Evolutionary conservation across 2,113 vertebrate species (phyloP).

Genomic region (Prinia subflava): DNA sequence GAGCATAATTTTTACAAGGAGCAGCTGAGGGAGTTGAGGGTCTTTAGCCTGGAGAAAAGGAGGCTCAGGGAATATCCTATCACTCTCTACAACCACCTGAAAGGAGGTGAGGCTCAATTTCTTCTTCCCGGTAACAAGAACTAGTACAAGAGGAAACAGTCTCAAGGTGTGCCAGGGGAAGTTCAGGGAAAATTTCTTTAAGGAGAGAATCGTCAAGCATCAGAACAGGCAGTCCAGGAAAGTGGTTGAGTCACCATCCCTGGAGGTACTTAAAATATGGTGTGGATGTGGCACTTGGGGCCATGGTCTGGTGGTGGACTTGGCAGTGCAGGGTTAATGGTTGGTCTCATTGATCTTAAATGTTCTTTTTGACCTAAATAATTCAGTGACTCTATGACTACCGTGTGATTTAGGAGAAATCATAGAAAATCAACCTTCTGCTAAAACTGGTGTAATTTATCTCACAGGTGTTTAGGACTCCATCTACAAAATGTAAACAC

Average conservation of each 20-base stretch:
- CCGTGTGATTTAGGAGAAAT: not conserved
- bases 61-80: not conserved
- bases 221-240: not conserved
- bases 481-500: not conserved
- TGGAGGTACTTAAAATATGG: not conserved
- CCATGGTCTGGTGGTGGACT: not conserved
- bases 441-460: not conserved
- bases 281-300: fast-evolving
- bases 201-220: not conserved
- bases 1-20: not conserved
- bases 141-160: not conserved
- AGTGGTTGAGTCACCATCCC: not conserved
- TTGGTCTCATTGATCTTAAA: not conserved
- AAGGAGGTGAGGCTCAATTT: not conserved
- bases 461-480: not conserved
- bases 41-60: not conserved
- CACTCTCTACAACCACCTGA: not conserved
- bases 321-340: not conserved
- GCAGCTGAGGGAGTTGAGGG: not conserved
- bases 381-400: not conserved
- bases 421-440: not conserved
- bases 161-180: not conserved
- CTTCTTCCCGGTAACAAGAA: not conserved
- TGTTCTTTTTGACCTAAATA: not conserved
- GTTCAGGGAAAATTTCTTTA: not conserved